These are phyloP conservation scores for Steatornis caripensis DNA, from an alignment of 2,113 vertebrate genomes.

Conservation along the genomic window DNA sequence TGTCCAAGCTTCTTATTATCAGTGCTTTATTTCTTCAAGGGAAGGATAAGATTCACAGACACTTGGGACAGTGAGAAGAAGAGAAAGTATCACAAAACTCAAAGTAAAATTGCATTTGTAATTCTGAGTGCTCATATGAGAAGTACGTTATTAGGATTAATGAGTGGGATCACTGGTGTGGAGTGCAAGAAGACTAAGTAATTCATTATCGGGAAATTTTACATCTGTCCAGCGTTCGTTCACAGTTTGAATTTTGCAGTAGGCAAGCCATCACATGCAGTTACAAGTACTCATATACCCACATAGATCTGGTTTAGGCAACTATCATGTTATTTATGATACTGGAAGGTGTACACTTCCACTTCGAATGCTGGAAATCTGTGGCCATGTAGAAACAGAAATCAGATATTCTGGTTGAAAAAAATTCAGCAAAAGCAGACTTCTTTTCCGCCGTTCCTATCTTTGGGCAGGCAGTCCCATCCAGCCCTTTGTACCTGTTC, in stretches of 20 bases:
- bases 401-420: neutral
- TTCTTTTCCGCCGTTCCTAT: neutral
- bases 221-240: neutral
- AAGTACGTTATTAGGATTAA: neutral
- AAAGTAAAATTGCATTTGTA: neutral
- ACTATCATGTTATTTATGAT: neutral
- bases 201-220: neutral
- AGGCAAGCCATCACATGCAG: neutral
- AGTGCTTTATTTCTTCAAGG: neutral
- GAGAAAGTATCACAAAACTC: neutral
- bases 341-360: neutral
- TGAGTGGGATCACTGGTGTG: too few species aligned
- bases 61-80: neutral
- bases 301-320: neutral
- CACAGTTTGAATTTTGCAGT: neutral
- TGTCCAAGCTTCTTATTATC: neutral
- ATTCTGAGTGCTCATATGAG: neutral
- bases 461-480: neutral
- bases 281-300: neutral
- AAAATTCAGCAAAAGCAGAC: neutral
- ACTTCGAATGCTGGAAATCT: neutral
- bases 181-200: neutral
- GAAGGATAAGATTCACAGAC: neutral
- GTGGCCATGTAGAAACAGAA: neutral
- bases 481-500: neutral